Evolutionary conservation across 2,888 invertebrate genomes (phyloP), one percentile per base, ranked within the genome.

Genomic region (Cosmorhoe ocellata): DNA sequence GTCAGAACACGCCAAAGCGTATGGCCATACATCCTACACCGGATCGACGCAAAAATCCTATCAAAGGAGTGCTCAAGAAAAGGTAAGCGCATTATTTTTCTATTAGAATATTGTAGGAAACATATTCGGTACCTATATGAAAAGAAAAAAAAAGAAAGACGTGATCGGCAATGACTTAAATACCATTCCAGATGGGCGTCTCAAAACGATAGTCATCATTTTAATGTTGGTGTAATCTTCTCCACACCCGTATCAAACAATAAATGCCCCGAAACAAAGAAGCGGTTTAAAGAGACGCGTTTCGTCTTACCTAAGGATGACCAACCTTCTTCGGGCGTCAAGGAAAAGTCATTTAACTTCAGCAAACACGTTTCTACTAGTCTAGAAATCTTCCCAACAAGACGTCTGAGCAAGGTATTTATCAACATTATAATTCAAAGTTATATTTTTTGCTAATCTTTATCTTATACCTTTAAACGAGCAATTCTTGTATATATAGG

Each of bases 151-250:
- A n/a, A n/a, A n/a, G n/a, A n/a, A n/a, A n/a, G n/a, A n/a, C n/a
- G n/a, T n/a, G n/a, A n/a, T n/a, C n/a, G n/a, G n/a, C n/a, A n/a
- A n/a, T n/a, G n/a, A n/a, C n/a, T n/a, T n/a, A n/a, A n/a, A n/a
- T n/a, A n/a, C n/a, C n/a, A 10, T 67, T 69, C 22, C 60, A 91
- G 93, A 61, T 93, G 93, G 73, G 84, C 83, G 0, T 93, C 93
- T 2, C 92, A 92, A 69, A 92, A 93, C 54, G 93, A 93, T 63
- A 84, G 91, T 61, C 83, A 92, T 33, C 87, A 92, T 58, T 87
- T 91, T 36, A 89, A 91, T 59, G 91, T 91, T 0, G 94, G 95
- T 57, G 94, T 96, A 0, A 95, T 95, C 55, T 95, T 96, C 68
- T 96, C 96, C 3, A 96, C 96, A 1, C 96, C 96, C 0, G 95